Evolutionary conservation across 2,113 vertebrate species (phyloP).

Genomic region (Platichthys stellatus): DNA sequence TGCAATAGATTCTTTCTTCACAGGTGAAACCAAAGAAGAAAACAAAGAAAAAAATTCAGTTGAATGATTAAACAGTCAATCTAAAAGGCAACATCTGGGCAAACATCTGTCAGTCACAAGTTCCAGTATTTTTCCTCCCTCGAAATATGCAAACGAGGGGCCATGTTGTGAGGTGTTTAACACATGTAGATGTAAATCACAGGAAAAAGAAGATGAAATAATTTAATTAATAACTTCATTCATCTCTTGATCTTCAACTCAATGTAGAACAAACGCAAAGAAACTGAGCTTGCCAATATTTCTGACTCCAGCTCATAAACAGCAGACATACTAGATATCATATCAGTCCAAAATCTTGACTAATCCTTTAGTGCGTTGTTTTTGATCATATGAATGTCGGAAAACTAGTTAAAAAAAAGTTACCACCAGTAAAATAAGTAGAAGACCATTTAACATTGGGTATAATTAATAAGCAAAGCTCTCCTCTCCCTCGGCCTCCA

Average conservation of each 20-base stretch:
- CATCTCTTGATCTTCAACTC: no score
- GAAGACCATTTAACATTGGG: neutral
- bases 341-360: neutral
- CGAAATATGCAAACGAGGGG: no score
- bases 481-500: constrained; percentile 11
- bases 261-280: neutral
- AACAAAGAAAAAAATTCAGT: neutral
- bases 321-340: neutral
- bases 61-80: neutral
- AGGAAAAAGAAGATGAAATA: no score
- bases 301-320: neutral
- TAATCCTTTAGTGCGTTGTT: neutral
- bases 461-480: constrained; percentile 35
- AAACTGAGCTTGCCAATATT: neutral
- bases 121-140: neutral
- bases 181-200: no score
- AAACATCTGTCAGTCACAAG: neutral
- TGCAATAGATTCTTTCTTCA: neutral
- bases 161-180: no score
- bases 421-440: constrained; percentile 16
- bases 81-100: neutral
- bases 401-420: neutral
- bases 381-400: neutral
- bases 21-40: no score
- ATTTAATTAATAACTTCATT: neutral